A percentile compares a stretch with the other conserved stretches of the same genome.
phyloP scores from a whole-genome alignment of 2,888 invertebrate species.

The Pristionchus fissidentatus region DNA sequence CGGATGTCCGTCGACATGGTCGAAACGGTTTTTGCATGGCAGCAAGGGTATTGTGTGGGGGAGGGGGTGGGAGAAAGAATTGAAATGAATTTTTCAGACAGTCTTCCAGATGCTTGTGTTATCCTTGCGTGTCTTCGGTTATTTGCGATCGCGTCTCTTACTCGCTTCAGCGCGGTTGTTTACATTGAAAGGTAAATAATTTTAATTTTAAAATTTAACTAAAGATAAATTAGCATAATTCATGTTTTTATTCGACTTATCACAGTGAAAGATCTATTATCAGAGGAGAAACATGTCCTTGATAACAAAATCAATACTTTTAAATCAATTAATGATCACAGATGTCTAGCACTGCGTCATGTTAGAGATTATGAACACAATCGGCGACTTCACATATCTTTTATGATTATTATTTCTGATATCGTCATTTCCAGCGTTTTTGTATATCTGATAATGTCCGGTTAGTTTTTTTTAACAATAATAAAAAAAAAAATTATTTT shows the following conservation, averaged over 20 bases:
- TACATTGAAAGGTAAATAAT: constrained; percentile 3
- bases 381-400: not conserved
- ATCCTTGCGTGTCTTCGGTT: no score
- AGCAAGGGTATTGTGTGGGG: no score
- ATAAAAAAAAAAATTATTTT: no score
- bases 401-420: not conserved
- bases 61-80: no score
- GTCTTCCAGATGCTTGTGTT: no score
- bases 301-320: not conserved
- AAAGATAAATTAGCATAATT: not conserved
- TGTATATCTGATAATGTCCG: not conserved
- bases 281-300: not conserved
- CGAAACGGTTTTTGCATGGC: no score
- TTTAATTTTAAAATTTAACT: not conserved
- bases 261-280: not conserved
- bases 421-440: not conserved
- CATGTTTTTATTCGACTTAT: not conserved
- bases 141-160: no score
- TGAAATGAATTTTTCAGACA: no score
- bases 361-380: constrained; percentile 2
- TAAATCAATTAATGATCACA: not conserved
- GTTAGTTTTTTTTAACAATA: not conserved
- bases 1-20: no score
- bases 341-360: not conserved
- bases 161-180: not conserved